Base-by-base conservation (phyloP, 1,140 invertebrate genomes). In the Oncopodura yosiiana region DNA sequence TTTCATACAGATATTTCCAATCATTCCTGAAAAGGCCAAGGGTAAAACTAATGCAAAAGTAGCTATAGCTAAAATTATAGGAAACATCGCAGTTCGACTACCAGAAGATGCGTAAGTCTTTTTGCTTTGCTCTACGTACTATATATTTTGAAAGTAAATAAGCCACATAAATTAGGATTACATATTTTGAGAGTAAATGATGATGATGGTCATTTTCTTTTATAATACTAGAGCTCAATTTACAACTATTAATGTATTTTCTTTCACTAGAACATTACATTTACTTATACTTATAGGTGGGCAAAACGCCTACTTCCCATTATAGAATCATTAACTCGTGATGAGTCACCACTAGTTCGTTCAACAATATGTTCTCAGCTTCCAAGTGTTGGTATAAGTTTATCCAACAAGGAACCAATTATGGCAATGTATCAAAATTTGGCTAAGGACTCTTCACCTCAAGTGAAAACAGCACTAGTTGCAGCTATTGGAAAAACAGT, bases 381-480 rank as follows among this genome's bases (percentile, higher is more conserved):
- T 0, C 27, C 50, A 0, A 45, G 43, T 12, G 51, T 61, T 32
- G 37, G 41, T 34, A 26, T 32, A 5, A 38, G 27, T 16, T 32
- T 61, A 38, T 19, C 12, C 11, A 14, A 19, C 8, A 61, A 61
- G 24, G 56, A 54, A 11, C 18, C 19, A 21, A n/a, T 53, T 2
- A 23, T 58, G 3, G 23, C 16, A 3, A 14, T 56, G 23, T 18
- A 50, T 19, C 43, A 38, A 18, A 3, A 8, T 18, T 3, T 51
- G 8, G 21, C 12, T 32, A 48, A 37, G 4, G 49, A 55, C 36
- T 3, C 6, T n/a, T 29, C 37, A 4, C 26, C 39, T 12, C 24
- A 36, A n/a, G 54, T 60, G 2, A 36, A 26, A 19, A 29, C 36
- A n/a, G 23, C 52, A 2, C 12, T 55, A 1, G 23, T 49, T 4